These are phyloP conservation scores for Aphidius colemani DNA, from an alignment of 2,888 invertebrate genomes.

Conservation along the genomic window DNA sequence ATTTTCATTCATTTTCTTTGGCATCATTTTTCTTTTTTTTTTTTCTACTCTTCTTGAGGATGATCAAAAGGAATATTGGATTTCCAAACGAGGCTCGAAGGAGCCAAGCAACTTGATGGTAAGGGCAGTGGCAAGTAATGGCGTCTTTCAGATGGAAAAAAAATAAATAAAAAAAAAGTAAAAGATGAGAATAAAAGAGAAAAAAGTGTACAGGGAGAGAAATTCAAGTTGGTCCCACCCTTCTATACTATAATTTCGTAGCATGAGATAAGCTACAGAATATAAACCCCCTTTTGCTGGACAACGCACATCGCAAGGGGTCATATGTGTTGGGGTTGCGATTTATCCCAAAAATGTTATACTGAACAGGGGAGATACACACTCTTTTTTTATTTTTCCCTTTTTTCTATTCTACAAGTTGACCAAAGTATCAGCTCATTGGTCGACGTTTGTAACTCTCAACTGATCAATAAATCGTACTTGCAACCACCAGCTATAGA, in stretches of 20 bases:
- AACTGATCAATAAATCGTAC: constrained; percentile 58
- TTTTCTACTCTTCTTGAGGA: constrained; percentile 9
- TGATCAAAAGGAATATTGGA: constrained; percentile 43
- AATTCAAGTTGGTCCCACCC: constrained; percentile 38
- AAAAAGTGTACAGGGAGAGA: constrained; percentile 22
- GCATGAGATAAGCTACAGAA: constrained; percentile 55
- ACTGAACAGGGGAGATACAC: constrained; percentile 40
- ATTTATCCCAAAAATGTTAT: no score
- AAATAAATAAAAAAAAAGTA: neutral
- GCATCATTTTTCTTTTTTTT: constrained; percentile 5
- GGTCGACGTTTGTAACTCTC: constrained; percentile 41
- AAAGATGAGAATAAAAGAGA: neutral
- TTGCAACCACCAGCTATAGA: constrained; percentile 36
- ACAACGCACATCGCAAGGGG: no score
- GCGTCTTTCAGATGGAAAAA: constrained; percentile 32
- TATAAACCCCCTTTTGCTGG: neutral
- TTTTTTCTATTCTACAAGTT: constrained; percentile 26
- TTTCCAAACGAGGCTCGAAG: constrained; percentile 25
- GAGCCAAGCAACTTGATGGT: constrained; percentile 26
- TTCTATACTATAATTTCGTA: constrained; percentile 55
- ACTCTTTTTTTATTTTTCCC: neutral
- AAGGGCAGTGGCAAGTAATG: constrained; percentile 38
- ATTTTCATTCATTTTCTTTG: neutral
- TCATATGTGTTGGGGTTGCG: no score
- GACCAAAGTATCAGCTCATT: constrained; percentile 42